Base-by-base conservation (phyloP, 2,113 vertebrate genomes). In the Neotoma lepida region DNA sequence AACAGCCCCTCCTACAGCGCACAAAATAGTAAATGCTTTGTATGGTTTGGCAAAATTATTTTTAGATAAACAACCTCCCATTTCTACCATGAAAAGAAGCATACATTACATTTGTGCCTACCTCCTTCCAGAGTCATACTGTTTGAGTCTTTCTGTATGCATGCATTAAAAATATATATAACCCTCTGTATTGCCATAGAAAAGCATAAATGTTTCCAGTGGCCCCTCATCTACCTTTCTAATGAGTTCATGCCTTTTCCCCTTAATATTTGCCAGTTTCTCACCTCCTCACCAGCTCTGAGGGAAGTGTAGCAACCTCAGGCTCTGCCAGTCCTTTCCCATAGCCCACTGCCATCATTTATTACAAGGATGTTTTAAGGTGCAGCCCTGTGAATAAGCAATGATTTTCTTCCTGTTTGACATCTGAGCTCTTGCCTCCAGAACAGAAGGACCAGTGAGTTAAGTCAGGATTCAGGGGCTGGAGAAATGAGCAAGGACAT, bases 161-260 rank as follows among this genome's bases (percentile, higher is more conserved):
- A 1, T 85, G 88, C 88, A 96, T 96, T 88, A 86, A 94, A 97
- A 64, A 68, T 33, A 30, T 95, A 14, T 90, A 63, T 4, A 61
- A 90, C 54, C 90, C 46, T 49, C 80, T 39, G 44, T 78, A 71
- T 24, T 80, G 35, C 58, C 4, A 56, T 51, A 63, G 24, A 87
- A 93, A 88, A 78, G 74, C 28, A 33, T 24, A 8, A 0, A 4
- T 63, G 93, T 63, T 89, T 18, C 89, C 81, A 64, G 49, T 44
- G 74, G 54, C 33, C 64, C 56, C 33, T 76, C 35, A 28, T 88
- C 51, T 76, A 8, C 74, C 44, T 80, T 90, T 84, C 49, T 82
- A n/a, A 46, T 35, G 35, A 82, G 26, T 13, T 78, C 49, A 26
- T 9, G 17, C 14, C 46, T 15, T 41, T 71, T 86, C 61, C 61